phyloP scores from a whole-genome alignment of 2,888 invertebrate species.

The Lomographa bimaculata region DNA sequence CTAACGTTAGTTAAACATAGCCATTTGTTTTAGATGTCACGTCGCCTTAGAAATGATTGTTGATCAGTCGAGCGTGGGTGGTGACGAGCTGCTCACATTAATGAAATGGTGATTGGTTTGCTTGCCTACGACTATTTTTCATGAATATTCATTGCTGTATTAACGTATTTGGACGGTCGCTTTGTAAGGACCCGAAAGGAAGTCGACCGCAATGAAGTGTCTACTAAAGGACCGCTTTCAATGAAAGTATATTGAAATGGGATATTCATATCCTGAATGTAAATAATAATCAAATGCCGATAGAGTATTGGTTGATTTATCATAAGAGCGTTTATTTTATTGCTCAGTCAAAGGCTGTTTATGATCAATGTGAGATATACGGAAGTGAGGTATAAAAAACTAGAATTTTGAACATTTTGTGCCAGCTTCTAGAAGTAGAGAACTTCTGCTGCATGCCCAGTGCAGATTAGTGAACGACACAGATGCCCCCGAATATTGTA shows the following conservation, averaged over 20 bases:
- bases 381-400: too few relatives aligned
- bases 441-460: too few relatives aligned
- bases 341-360: too few relatives aligned
- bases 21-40: constrained; percentile 44
- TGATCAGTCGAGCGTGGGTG: constrained; percentile 25
- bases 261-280: neutral
- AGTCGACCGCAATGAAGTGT: constrained; percentile 18
- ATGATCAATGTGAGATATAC: too few relatives aligned
- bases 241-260: constrained; percentile 4
- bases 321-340: too few relatives aligned
- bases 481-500: too few relatives aligned
- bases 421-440: too few relatives aligned
- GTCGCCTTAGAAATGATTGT: constrained; percentile 32
- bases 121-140: constrained; percentile 31
- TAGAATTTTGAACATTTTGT: too few relatives aligned
- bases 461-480: too few relatives aligned
- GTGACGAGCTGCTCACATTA: constrained; percentile 31
- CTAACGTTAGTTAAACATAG: constrained; percentile 33
- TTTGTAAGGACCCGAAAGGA: constrained; percentile 27
- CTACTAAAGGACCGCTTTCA: constrained; percentile 8
- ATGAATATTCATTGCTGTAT: constrained; percentile 35
- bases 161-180: constrained; percentile 26
- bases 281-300: too few relatives aligned
- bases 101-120: constrained; percentile 35
- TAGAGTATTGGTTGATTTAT: too few relatives aligned